These are phyloP conservation scores for Mastacembelus armatus DNA, from an alignment of 2,797 vertebrate species.

Conservation along the genomic window DNA sequence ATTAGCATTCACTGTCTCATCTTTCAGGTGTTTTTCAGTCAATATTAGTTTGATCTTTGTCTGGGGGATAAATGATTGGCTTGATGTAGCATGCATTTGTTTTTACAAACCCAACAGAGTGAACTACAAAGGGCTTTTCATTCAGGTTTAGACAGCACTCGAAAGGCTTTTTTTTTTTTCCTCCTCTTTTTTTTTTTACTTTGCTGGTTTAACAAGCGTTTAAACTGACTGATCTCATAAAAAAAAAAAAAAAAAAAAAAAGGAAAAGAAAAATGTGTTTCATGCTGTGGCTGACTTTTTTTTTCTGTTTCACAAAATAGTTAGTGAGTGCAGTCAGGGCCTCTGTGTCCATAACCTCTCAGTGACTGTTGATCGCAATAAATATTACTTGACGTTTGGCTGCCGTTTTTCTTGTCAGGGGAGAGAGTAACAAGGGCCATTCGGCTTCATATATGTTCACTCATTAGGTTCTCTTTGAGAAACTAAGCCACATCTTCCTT, in stretches of 20 bases:
- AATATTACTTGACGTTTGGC: conserved; percentile 80
- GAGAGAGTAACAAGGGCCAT: conserved; percentile 81
- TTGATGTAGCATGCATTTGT: conserved; percentile 79
- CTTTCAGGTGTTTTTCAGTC: conserved; percentile 74
- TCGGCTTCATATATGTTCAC: conserved; percentile 82
- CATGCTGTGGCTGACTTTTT: conserved; percentile 69
- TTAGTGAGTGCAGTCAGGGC: conserved; percentile 69
- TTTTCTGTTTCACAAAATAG: conserved; percentile 70
- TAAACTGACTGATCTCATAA: conserved; percentile 76
- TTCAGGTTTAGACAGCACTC: conserved; percentile 75
- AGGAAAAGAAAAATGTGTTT: conserved; percentile 68
- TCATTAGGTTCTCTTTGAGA: conserved; percentile 80
- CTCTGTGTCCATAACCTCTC: conserved; percentile 80
- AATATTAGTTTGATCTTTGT: conserved; percentile 80
- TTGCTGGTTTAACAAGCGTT: conserved; percentile 81
- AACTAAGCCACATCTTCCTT: conserved; percentile 65
- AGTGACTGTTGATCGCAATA: conserved; percentile 81
- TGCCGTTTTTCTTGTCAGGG: conserved; percentile 81
- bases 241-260: conserved; percentile 39
- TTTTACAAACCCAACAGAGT: conserved; percentile 77
- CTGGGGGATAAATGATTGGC: conserved; percentile 79
- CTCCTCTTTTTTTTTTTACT: conserved; percentile 45
- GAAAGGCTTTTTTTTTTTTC: conserved; percentile 52
- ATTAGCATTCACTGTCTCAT: conserved; percentile 71
- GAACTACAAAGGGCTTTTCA: conserved; percentile 79